phyloP scores from a whole-genome alignment of 2,888 invertebrate species.

The Drosophila percnosoma region DNA sequence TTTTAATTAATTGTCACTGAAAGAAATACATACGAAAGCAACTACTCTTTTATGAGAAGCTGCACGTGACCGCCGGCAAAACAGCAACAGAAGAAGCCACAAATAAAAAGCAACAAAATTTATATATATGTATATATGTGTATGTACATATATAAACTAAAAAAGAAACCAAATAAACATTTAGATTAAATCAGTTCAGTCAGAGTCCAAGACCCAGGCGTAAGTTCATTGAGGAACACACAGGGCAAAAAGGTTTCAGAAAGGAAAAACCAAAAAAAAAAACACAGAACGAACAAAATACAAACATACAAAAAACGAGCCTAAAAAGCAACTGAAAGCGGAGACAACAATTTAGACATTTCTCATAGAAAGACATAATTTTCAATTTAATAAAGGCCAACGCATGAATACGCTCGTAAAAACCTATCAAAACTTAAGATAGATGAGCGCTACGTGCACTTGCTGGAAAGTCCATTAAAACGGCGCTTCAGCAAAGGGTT shows the following conservation, averaged over 20 bases:
- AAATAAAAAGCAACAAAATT: slow-evolving; percentile 14
- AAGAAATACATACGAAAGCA: slow-evolving; percentile 36
- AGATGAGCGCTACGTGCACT: slow-evolving; percentile 74
- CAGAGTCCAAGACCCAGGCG: slow-evolving; percentile 42
- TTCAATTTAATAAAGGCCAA: slow-evolving; percentile 77
- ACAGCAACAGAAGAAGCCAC: slow-evolving; percentile 32
- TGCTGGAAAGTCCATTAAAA: slow-evolving; percentile 57
- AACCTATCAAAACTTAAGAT: slow-evolving; percentile 75
- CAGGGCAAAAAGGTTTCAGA: slow-evolving; percentile 15
- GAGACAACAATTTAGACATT: slow-evolving; percentile 65
- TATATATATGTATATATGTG: background rate
- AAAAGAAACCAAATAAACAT: slow-evolving; percentile 65
- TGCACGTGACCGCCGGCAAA: slow-evolving; percentile 70
- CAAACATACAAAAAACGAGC: background rate
- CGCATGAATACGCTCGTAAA: slow-evolving; percentile 67
- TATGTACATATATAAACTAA: slow-evolving; percentile 44
- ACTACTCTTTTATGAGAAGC: slow-evolving; percentile 58
- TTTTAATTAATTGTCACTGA: slow-evolving; percentile 77
- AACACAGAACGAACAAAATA: slow-evolving; percentile 1
- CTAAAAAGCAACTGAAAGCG: slow-evolving; percentile 5
- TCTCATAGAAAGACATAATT: slow-evolving; percentile 80
- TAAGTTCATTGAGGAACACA: slow-evolving; percentile 72
- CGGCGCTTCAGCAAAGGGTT: slow-evolving; percentile 42
- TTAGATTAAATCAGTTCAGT: slow-evolving; percentile 69
- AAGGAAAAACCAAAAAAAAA: background rate